These are phyloP conservation scores for Squalus acanthias DNA, from an alignment of 2,797 vertebrate genomes.

Conservation along the genomic window DNA sequence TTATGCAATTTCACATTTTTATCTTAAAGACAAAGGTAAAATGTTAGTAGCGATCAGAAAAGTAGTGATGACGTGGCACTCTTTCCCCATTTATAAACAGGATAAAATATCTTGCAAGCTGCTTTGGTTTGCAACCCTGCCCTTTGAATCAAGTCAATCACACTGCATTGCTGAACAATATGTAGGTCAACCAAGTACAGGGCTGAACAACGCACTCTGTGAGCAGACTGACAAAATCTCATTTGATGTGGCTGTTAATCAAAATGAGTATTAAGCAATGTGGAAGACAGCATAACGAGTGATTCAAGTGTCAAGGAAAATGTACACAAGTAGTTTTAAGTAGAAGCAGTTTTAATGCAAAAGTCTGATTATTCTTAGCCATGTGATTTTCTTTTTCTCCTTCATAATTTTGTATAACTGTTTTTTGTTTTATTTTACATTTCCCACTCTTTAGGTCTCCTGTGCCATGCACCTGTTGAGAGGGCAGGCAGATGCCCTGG, in stretches of 20 bases:
- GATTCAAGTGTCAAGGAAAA: not conserved
- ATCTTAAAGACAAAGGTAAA: not conserved
- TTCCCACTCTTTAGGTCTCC: not conserved
- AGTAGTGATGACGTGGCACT: not conserved
- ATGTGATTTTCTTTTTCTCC: no score
- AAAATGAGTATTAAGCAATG: not conserved
- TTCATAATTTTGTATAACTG: not conserved
- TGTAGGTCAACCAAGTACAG: not conserved
- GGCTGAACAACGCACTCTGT: not conserved
- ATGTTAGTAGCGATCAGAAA: not conserved
- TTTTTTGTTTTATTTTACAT: not conserved
- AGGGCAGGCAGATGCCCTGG: not conserved
- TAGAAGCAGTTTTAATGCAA: not conserved
- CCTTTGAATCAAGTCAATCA: not conserved
- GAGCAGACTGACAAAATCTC: not conserved
- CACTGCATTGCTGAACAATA: not conserved
- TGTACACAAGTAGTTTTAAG: not conserved
- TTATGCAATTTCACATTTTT: not conserved
- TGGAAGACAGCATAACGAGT: not conserved
- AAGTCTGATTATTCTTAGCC: not conserved
- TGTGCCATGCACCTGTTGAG: not conserved
- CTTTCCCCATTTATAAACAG: not conserved
- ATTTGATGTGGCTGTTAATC: not conserved
- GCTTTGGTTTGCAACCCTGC: not conserved
- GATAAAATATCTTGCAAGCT: not conserved